These are phyloP conservation scores for Sapayoa aenigma DNA, from an alignment of 2,113 vertebrate species.

Conservation along the genomic window DNA sequence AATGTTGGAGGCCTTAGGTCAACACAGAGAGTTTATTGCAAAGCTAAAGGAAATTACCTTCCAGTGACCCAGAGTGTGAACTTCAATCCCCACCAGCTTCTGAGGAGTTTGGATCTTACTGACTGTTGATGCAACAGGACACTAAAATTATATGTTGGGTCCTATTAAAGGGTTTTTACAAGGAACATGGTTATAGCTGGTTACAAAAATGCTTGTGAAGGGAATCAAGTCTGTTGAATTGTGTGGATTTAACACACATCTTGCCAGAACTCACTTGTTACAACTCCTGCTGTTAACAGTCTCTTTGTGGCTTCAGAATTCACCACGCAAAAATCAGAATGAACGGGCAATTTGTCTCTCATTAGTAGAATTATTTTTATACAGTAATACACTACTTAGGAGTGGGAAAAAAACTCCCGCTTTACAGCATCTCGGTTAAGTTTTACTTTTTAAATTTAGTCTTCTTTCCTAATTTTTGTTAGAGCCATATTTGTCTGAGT, in stretches of 20 bases:
- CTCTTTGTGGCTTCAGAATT: constrained; percentile 22
- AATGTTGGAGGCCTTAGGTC: constrained; percentile 18
- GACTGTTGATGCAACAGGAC: not conserved
- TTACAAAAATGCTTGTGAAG: not conserved
- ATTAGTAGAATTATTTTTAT: constrained; percentile 17
- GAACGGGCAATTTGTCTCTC: constrained; percentile 47
- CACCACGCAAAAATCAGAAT: not conserved
- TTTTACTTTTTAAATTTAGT: not conserved
- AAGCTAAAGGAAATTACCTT: constrained; percentile 59
- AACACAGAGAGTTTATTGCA: constrained; percentile 39
- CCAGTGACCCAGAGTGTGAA: not conserved
- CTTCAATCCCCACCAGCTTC: not conserved
- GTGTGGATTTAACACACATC: not conserved
- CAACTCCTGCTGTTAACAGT: not conserved
- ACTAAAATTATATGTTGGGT: not conserved
- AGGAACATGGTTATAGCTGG: not conserved
- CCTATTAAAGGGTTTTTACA: not conserved
- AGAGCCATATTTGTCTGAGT: constrained; percentile 10
- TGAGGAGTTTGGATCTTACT: not conserved
- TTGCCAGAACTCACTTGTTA: not conserved
- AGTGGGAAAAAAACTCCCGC: not conserved
- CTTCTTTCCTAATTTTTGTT: constrained; percentile 27
- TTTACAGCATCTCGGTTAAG: not conserved
- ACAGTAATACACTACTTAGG: constrained; percentile 44
- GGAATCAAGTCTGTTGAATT: not conserved